Evolutionary conservation across 2,888 invertebrate species (phyloP).

Genomic region (Pteria penguin): DNA sequence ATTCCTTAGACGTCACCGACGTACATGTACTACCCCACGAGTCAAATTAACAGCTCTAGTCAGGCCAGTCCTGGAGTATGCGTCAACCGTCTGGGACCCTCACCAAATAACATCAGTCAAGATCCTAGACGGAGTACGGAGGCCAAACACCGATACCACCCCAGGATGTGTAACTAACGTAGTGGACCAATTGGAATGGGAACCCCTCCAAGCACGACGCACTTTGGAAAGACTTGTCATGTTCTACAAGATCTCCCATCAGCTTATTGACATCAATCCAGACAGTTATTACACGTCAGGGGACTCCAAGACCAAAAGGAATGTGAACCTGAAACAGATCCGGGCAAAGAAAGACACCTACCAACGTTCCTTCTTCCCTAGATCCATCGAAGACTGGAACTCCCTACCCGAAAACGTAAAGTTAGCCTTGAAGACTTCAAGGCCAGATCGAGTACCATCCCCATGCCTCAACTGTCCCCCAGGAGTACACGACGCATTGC

Average conservation of each 20-base stretch:
- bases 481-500: no score
- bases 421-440: conserved; percentile 24
- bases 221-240: conserved; percentile 1
- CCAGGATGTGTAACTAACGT: conserved; percentile 8
- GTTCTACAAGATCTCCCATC: conserved; percentile 12
- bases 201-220: neutral
- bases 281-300: conserved; percentile 4
- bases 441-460: no score
- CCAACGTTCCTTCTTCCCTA: conserved; percentile 17
- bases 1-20: no score
- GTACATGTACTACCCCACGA: no score
- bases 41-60: conserved; percentile 11
- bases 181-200: neutral
- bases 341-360: no score
- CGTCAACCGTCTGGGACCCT: conserved; percentile 20
- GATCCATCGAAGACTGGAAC: conserved; percentile 38
- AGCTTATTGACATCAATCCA: conserved; percentile 6
- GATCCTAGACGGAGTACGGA: neutral
- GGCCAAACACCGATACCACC: neutral
- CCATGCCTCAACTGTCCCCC: no score
- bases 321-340: neutral
- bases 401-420: conserved; percentile 9
- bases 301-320: neutral
- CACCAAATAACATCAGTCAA: conserved; percentile 1
- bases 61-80: conserved; percentile 24